Conservation (phyloP, 2,888 invertebrate species). For the Phrixothrix hirtus region DNA sequence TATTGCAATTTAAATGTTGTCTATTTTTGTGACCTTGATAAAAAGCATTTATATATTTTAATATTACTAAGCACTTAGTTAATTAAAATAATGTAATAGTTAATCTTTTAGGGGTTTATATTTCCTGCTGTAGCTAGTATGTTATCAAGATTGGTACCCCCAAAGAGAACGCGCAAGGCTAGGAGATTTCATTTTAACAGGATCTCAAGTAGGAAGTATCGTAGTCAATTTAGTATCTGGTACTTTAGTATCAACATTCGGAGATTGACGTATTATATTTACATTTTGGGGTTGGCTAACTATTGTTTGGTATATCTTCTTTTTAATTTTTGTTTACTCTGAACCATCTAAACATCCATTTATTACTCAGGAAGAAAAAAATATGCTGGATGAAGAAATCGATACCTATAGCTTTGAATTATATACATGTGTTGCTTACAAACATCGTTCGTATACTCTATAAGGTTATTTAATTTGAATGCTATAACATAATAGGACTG, state of each 20-base stretch:
- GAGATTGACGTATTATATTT: slow-evolving; percentile 76
- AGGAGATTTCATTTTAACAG: slow-evolving; percentile 79
- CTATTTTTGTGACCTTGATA: too few relatives aligned
- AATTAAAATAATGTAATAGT: too few relatives aligned
- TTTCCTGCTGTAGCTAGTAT: slow-evolving; percentile 82
- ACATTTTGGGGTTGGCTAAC: slow-evolving; percentile 79
- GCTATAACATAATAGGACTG: too few relatives aligned
- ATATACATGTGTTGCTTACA: too few relatives aligned
- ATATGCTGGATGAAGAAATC: slow-evolving; percentile 60
- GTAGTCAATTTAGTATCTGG: slow-evolving; percentile 70
- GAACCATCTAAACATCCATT: slow-evolving; percentile 75
- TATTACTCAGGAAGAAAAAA: slow-evolving; percentile 71
- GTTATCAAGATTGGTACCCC: slow-evolving; percentile 80
- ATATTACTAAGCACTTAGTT: too few relatives aligned
- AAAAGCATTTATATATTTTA: too few relatives aligned
- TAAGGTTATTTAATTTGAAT: too few relatives aligned
- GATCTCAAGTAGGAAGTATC: slow-evolving; percentile 69
- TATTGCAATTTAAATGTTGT: too few relatives aligned
- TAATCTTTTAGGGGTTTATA: slow-evolving; percentile 56
- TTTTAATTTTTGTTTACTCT: slow-evolving; percentile 54
- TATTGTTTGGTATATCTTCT: slow-evolving; percentile 66
- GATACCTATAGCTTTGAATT: too few relatives aligned
- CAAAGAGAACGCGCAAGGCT: slow-evolving; percentile 75
- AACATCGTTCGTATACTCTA: too few relatives aligned
- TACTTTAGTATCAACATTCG: slow-evolving; percentile 65